These are phyloP conservation scores for Zygothrica quintamaculata DNA, from an alignment of 2,888 invertebrate species.

Conservation along the genomic window DNA sequence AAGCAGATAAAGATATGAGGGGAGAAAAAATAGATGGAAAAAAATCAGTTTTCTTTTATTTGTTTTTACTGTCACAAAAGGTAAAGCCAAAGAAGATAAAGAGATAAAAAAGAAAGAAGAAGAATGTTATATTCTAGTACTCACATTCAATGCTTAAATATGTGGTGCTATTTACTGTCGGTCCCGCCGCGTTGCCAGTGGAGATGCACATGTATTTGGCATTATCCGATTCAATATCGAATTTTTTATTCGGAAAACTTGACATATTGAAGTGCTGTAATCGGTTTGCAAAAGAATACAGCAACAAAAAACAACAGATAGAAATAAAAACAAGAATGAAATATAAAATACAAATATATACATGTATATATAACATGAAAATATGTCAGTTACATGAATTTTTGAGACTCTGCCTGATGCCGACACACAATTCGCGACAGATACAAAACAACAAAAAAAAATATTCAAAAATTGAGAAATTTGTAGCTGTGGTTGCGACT, in stretches of 20 bases:
- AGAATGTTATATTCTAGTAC: too few relatives aligned
- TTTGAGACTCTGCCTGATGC: neutral
- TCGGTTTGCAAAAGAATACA: slow-evolving; percentile 48
- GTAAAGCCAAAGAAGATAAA: neutral
- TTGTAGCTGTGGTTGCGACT: neutral
- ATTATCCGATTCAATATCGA: slow-evolving; percentile 91
- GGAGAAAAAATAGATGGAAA: slow-evolving; percentile 5
- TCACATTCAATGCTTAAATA: slow-evolving; percentile 95
- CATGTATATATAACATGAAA: slow-evolving; percentile 28
- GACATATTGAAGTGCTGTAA: slow-evolving; percentile 92
- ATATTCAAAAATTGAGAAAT: too few relatives aligned
- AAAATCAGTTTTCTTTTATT: neutral
- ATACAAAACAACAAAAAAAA: too few relatives aligned
- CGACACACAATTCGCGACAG: neutral
- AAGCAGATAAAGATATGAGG: neutral
- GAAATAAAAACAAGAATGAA: slow-evolving; percentile 10
- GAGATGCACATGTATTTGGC: slow-evolving; percentile 94
- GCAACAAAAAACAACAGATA: too few relatives aligned
- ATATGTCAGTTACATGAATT: slow-evolving; percentile 43
- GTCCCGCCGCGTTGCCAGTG: slow-evolving; percentile 90
- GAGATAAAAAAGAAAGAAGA: too few relatives aligned
- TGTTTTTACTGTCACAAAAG: slow-evolving; percentile 2
- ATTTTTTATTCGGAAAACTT: slow-evolving; percentile 91
- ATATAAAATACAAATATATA: slow-evolving; percentile 10
- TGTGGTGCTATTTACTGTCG: slow-evolving; percentile 92